Evolutionary conservation across 2,113 vertebrate genomes (phyloP).

Genomic region (Xenus cinereus): DNA sequence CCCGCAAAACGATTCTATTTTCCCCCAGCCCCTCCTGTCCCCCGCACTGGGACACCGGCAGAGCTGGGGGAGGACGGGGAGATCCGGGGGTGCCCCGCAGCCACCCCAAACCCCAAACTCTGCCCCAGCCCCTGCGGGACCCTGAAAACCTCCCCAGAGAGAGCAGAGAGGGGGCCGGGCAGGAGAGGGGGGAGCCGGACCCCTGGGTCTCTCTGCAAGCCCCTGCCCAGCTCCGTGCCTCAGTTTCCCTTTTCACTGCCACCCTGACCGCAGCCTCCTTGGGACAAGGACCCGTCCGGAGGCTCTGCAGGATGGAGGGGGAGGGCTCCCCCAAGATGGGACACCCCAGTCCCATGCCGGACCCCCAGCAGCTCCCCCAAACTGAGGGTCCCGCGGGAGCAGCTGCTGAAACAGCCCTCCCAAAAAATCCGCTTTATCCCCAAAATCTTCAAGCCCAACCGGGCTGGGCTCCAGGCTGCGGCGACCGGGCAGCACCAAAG

Average conservation of each 20-base stretch:
- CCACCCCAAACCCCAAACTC: not conserved
- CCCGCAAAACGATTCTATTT: fast-evolving
- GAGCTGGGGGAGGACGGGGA: no score
- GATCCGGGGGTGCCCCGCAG: fast-evolving
- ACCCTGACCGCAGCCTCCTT: not conserved
- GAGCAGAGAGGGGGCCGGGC: fast-evolving
- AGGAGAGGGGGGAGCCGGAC: not conserved
- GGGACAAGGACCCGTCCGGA: not conserved
- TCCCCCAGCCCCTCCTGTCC: fast-evolving
- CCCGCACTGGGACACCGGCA: fast-evolving
- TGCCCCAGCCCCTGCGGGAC: not conserved
- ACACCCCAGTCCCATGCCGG: not conserved
- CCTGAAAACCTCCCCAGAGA: not conserved
- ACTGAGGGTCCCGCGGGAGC: fast-evolving
- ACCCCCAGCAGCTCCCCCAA: not conserved
- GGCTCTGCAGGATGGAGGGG: not conserved
- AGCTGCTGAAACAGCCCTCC: not conserved
- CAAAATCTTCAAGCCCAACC: fast-evolving
- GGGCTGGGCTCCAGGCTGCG: not conserved
- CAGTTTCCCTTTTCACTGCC: not conserved
- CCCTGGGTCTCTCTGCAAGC: not conserved
- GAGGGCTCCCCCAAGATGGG: fast-evolving
- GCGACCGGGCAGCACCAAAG: not conserved
- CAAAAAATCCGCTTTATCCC: not conserved
- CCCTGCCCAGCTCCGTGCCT: not conserved